Evolutionary conservation across 2,888 invertebrate genomes (phyloP), one percentile per base, ranked within the genome.

Genomic region (Caenorhabditis plicata): DNA sequence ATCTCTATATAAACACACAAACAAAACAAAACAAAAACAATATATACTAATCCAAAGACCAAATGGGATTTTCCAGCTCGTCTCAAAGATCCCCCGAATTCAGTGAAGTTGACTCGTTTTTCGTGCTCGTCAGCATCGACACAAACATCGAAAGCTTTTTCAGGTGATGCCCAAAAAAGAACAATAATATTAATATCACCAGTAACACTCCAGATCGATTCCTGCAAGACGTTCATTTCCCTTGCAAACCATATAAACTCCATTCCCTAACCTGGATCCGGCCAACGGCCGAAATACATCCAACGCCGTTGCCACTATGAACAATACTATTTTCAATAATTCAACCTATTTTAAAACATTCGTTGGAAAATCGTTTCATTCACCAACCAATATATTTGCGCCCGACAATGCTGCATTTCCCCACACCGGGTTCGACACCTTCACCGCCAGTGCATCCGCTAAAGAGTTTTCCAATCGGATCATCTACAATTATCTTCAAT

Each of bases 251-350:
- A 7, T 39, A 31, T 43, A n/a, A 20, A n/a, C 4, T 35, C 19
- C 11, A 2, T 17, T 11, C 7, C 15, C 23, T 5, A 17, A 74
- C 73, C 73, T 64, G n/a, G 74, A 73, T 25, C 74, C 74, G 13
- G 76, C 73, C 39, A 76, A 57, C n/a, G 74, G 74, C 13, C 69
- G 60, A 44, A 75, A 50, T 38, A 72, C 57, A 40, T 78, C 78
- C 25, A 75, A 50, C 9, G 71, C 47, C 8, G 71, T 70, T n/a
- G 77, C 74, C n/a, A 77, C 58, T 20, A 76, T 31, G 50, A 68
- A 79, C 13, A 79, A 62, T 5, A 68, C 58, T 13, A 79, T 64
- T 48, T 79, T 79, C 20, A 79, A 65, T 13, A 71, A 26, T 46
- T 79, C 79, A 17, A 78, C 71, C 33, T 75, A n/a, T n/a, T n/a